These are phyloP conservation scores for Halichoeres trimaculatus DNA, from an alignment of 2,113 vertebrate species.

Conservation along the genomic window DNA sequence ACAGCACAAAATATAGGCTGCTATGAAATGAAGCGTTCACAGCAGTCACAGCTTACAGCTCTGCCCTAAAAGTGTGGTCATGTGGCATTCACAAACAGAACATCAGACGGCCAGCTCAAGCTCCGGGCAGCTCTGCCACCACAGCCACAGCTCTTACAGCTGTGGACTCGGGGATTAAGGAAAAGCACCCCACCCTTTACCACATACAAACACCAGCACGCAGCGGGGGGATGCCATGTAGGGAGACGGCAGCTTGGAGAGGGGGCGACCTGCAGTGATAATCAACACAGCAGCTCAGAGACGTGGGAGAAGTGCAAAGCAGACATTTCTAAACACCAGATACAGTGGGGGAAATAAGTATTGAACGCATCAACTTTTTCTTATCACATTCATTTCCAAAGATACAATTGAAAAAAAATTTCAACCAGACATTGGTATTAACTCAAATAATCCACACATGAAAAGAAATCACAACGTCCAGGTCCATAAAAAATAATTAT, in stretches of 20 bases:
- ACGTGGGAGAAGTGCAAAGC: slow-evolving; percentile 4
- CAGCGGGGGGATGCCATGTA: slow-evolving; percentile 50
- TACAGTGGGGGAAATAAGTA: too few relatives aligned
- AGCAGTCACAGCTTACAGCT: slow-evolving; percentile 25
- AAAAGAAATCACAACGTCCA: too few relatives aligned
- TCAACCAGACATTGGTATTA: too few relatives aligned
- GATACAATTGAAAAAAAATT: too few relatives aligned
- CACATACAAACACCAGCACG: slow-evolving; percentile 53
- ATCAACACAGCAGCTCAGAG: neutral
- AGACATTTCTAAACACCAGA: slow-evolving; percentile 1
- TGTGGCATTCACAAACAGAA: slow-evolving; percentile 50
- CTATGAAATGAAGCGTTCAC: slow-evolving; percentile 35
- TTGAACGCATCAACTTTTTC: too few relatives aligned
- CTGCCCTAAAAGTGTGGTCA: slow-evolving; percentile 42
- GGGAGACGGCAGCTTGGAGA: slow-evolving; percentile 35
- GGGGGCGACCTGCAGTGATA: slow-evolving; percentile 16
- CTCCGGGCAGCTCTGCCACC: slow-evolving; percentile 44
- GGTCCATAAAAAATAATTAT: too few relatives aligned
- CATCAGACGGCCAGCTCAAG: slow-evolving; percentile 35
- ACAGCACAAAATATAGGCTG: slow-evolving; percentile 49
- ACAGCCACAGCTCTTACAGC: slow-evolving; percentile 47
- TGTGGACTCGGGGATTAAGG: slow-evolving; percentile 42
- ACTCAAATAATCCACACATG: too few relatives aligned
- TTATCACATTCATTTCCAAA: too few relatives aligned
- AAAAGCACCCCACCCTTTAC: slow-evolving; percentile 61